Evolutionary conservation across 1,140 invertebrate species (phyloP), one percentile per base, ranked within the genome.

Genomic region (Drosophila sechellia): DNA sequence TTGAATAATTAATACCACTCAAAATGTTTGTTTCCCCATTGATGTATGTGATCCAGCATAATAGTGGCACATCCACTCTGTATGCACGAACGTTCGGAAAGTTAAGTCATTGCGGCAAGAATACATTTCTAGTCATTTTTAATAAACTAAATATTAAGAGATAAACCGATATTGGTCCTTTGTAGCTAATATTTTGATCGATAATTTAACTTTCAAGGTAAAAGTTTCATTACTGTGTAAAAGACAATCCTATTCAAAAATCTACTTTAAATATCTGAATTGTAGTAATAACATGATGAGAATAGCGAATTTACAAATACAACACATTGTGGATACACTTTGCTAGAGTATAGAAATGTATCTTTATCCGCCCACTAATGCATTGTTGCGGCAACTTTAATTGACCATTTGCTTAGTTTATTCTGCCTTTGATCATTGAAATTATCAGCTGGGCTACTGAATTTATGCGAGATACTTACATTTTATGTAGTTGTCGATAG

Each of bases 1-100:
- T 60, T 86, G 83, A 86, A 86, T 86, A 86, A 86, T 86, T 87
- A 87, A 86, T 86, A 49, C 63, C 61, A 81, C 81, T 86, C 80
- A 81, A 86, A 86, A 76, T 81, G 78, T 60, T 86, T 72, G 54
- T 59, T 77, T 76, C 60, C 77, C 53, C 79, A 69, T 77, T 81
- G 50, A 69, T 76, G 70, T 65, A 57, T 66, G 57, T 81, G 52
- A 70, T 49, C 58, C 57, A 73, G 54, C 60, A 69, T 65, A 73
- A 70, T 58, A 50, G 15, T 50, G 8, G n/a, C 27, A 11, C 27
- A 31, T n/a, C 25, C 22, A 48, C 46, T 48, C n/a, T 13, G 5
- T n/a, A 27, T 8, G 27, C 22, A 25, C 22, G 5, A n/a, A 8
- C 5, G 13, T 13, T 4, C n/a, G 13, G 1, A n/a, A 8, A 15